Base-by-base conservation (phyloP, 2,888 invertebrate species). In the Conus canariensis region DNA sequence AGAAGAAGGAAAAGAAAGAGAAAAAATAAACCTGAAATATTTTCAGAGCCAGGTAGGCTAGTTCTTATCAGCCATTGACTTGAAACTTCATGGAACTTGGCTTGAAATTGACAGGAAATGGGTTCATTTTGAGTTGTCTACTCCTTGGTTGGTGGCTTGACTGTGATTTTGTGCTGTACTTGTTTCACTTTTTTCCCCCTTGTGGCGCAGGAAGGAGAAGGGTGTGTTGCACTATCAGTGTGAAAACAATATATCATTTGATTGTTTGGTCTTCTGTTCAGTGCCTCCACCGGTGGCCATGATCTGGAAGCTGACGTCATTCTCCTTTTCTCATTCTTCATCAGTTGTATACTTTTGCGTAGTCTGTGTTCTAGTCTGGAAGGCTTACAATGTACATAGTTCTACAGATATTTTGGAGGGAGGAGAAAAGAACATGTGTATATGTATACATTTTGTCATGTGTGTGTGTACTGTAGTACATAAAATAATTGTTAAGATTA, bases 151-250 rank as follows among this genome's bases (percentile, higher is more conserved):
- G 25, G 60, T 60, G 30, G 59, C 85, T 85, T 85, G 85, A 85
- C 85, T 85, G 85, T 85, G 85, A 85, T 85, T 85, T 85, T n/a
- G 85, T 85, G 85, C 60, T 56, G 25, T 60, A 60, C 3, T 85
- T 85, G 14, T 60, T 25, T 58, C 59, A n/a, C 74, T 5, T 22
- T 22, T 19, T 25, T 3, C 45, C 45, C 45, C 45, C 45, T 45
- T 45, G 45, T 45, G 45, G 4, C 45, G 45, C 45, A 45, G 45
- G 45, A 45, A 45, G 45, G 45, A 45, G 45, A 45, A 45, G 45
- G 45, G 45, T 45, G 45, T 60, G 85, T 25, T 85, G 85, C 85
- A 85, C 58, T 14, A 85, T n/a, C 14, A 8, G 60, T 85, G 59
- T 60, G 45, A 80, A 64, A 64, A 64, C 10, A 16, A 64, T 64